Percentiles rank a stretch among this genome's conserved stretches.
Conservation (phyloP, 2,797 vertebrate genomes). For the Acomys russatus region DNA sequence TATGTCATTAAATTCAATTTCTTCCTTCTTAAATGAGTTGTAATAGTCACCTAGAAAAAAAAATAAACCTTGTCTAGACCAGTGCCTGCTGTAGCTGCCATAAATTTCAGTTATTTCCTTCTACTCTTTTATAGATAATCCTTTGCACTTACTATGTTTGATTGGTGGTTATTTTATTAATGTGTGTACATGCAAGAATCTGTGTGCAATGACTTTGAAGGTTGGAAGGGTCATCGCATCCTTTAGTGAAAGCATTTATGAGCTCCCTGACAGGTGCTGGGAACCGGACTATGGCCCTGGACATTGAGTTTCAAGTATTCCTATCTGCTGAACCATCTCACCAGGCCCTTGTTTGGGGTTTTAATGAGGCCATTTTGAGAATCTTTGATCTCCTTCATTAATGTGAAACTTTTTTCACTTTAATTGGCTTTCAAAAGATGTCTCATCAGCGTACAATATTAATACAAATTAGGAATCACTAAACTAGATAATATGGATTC, state of each 20-base stretch:
- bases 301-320: neutral
- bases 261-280: neutral
- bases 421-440: neutral
- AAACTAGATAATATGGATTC: neutral
- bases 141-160: neutral
- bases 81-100: neutral
- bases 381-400: neutral
- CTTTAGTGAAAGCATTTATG: neutral
- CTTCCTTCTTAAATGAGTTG: neutral
- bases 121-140: neutral
- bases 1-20: neutral
- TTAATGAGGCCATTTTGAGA: neutral
- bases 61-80: neutral
- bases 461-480: neutral
- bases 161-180: neutral
- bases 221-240: fast-evolving
- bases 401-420: neutral
- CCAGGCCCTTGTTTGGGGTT: neutral
- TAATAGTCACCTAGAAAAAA: neutral
- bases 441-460: neutral
- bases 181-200: neutral
- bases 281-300: neutral
- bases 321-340: neutral
- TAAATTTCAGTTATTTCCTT: neutral
- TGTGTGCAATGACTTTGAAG: neutral